These are phyloP conservation scores for Dasypolia templi DNA, from an alignment of 2,888 invertebrate genomes.

Conservation along the genomic window DNA sequence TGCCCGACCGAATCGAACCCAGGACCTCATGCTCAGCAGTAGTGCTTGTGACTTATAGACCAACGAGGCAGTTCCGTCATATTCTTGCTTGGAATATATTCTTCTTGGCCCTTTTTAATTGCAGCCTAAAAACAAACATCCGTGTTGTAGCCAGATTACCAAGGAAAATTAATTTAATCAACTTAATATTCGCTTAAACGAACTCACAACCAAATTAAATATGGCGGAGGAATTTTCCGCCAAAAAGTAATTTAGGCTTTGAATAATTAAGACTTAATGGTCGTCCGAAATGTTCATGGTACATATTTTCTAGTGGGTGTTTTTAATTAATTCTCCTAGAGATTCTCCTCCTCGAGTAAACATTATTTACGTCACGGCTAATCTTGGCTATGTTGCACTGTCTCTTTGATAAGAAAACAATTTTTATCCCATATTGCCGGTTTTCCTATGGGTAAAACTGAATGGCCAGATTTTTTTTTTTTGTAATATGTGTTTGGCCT, in stretches of 20 bases:
- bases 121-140: conserved; percentile 13
- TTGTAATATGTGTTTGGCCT: no score
- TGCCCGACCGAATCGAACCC: no score
- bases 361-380: neutral
- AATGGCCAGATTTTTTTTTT: no score
- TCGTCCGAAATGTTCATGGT: conserved; percentile 45
- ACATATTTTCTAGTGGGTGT: conserved; percentile 50
- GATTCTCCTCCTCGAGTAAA: no score
- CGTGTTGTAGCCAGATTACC: conserved; percentile 18
- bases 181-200: conserved; percentile 52
- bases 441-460: no score
- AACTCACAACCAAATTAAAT: conserved; percentile 63
- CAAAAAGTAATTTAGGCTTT: conserved; percentile 64
- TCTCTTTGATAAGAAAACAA: neutral
- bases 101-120: neutral
- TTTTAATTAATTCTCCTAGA: conserved; percentile 46
- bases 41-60: no score
- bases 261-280: conserved; percentile 68
- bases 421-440: no score
- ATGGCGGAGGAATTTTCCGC: conserved; percentile 58
- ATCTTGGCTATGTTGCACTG: neutral
- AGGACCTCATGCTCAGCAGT: no score
- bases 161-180: conserved; percentile 55
- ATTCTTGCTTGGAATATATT: neutral
- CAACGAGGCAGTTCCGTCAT: no score